A percentile compares a stretch with the other conserved stretches of the same genome.
phyloP scores from a whole-genome alignment of 2,888 invertebrate genomes.

The Corbicula japonica region DNA sequence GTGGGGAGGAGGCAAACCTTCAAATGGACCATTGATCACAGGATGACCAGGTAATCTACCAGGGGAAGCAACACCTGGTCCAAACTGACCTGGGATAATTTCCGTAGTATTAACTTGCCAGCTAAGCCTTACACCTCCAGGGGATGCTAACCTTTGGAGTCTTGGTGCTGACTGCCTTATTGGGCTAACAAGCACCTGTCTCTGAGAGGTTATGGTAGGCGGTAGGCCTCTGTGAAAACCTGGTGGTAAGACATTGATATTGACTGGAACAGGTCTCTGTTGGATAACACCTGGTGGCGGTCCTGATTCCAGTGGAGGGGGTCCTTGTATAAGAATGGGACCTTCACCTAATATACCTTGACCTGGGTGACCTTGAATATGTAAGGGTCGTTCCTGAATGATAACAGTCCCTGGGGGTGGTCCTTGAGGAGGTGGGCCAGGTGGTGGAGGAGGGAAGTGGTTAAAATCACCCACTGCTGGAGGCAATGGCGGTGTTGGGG shows the following conservation, averaged over 20 bases:
- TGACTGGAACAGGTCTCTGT: conserved; percentile 56
- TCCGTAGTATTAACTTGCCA: conserved; percentile 52
- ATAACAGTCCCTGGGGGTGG: conserved; percentile 44
- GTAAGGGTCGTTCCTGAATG: conserved; percentile 48
- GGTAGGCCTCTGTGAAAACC: conserved; percentile 67
- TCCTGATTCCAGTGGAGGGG: conserved; percentile 39
- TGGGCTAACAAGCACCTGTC: conserved; percentile 73
- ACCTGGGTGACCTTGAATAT: conserved; percentile 52
- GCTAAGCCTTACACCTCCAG: conserved; percentile 43
- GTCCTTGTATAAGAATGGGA: conserved; percentile 43
- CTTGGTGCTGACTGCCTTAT: conserved; percentile 63
- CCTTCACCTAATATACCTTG: conserved; percentile 64
- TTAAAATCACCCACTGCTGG: conserved; percentile 40
- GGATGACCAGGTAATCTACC: conserved; percentile 37
- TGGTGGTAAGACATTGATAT: conserved; percentile 60
- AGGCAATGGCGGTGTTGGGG: conserved; percentile 55
- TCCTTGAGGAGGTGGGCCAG: conserved; percentile 62
- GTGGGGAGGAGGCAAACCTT: conserved; percentile 52
- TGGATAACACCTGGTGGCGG: conserved; percentile 52
- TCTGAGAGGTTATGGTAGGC: conserved; percentile 68
- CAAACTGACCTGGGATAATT: conserved; percentile 44
- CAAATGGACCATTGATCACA: conserved; percentile 61
- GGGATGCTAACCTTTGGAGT: conserved; percentile 47
- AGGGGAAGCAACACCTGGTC: conserved; percentile 40
- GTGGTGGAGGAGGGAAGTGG: conserved; percentile 61